Evolutionary conservation across 1,140 invertebrate species (phyloP).

Genomic region (Gyrodactylus bullatarudis): DNA sequence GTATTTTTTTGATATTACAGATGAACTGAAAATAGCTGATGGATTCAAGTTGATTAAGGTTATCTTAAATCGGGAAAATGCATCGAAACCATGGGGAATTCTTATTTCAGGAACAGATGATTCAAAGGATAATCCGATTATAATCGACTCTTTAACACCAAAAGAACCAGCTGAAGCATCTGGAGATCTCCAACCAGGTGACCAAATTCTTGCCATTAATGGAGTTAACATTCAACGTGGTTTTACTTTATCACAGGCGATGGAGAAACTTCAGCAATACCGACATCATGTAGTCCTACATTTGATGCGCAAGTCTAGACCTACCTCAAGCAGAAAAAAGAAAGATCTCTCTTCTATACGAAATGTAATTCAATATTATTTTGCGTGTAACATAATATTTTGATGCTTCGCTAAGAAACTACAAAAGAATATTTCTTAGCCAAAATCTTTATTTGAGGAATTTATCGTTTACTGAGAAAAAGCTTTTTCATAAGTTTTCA

Average conservation of each 20-base stretch:
- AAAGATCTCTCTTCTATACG: not conserved
- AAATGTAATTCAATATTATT: too few relatives aligned
- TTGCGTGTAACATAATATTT: too few relatives aligned
- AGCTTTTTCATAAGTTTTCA: too few relatives aligned
- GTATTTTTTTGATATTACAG: not conserved
- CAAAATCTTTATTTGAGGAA: not conserved
- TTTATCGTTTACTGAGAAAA: too few relatives aligned
- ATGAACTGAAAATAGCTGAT: not conserved
- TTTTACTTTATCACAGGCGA: conserved; percentile 3
- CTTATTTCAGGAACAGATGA: conserved; percentile 3
- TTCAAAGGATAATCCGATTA: not conserved
- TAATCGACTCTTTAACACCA: conserved; percentile 1
- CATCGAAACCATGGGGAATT: not conserved
- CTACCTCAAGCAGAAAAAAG: not conserved
- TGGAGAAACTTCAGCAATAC: conserved; percentile 3
- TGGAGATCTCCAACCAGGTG: not conserved
- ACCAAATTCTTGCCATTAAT: not conserved
- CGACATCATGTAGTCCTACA: not conserved
- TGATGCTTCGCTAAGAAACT: not conserved
- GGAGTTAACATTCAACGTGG: not conserved
- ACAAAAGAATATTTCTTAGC: not conserved
- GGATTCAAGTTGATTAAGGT: not conserved
- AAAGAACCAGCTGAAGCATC: not conserved
- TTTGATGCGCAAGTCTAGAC: not conserved
- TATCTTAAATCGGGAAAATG: not conserved